These are phyloP conservation scores for Cerceris ruficornis DNA, from an alignment of 2,888 invertebrate genomes.

Conservation along the genomic window DNA sequence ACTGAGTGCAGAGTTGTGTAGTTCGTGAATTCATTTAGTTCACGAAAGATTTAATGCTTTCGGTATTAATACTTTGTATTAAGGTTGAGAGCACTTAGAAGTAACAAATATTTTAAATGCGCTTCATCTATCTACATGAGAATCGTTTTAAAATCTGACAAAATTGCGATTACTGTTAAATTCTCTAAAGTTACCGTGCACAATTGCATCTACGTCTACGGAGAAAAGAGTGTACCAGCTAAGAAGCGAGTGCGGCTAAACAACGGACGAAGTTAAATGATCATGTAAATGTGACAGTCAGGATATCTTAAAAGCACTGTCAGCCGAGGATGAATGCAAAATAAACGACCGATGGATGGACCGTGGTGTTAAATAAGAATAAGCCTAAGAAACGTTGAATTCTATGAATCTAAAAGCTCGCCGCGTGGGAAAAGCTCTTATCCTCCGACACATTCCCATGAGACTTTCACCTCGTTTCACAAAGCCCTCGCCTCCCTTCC, in stretches of 20 bases:
- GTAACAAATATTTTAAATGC: not conserved
- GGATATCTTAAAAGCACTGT: not conserved
- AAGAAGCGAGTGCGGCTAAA: too few relatives aligned
- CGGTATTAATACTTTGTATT: not conserved
- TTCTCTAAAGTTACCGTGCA: too few relatives aligned
- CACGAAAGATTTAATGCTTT: not conserved
- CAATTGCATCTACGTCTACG: too few relatives aligned
- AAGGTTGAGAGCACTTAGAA: not conserved
- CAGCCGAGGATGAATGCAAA: not conserved
- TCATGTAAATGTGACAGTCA: too few relatives aligned
- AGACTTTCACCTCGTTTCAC: not conserved
- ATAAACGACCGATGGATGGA: not conserved
- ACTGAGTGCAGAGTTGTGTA: slow-evolving; percentile 21
- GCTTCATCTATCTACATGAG: not conserved
- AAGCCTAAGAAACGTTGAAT: slow-evolving; percentile 3
- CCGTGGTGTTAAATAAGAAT: not conserved
- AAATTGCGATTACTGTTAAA: too few relatives aligned
- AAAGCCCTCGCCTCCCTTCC: not conserved
- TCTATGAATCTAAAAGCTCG: slow-evolving; percentile 4
- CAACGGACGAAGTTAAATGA: too few relatives aligned
- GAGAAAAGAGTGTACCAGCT: too few relatives aligned
- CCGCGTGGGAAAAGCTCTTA: slow-evolving; percentile 5
- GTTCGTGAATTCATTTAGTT: slow-evolving; percentile 12
- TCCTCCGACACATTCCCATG: slow-evolving; percentile 1
- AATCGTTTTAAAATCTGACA: too few relatives aligned